A percentile compares a stretch with the other conserved stretches of the same genome.
These are phyloP conservation scores for Diaperis boleti DNA, from an alignment of 2,888 invertebrate species.

Conservation along the genomic window DNA sequence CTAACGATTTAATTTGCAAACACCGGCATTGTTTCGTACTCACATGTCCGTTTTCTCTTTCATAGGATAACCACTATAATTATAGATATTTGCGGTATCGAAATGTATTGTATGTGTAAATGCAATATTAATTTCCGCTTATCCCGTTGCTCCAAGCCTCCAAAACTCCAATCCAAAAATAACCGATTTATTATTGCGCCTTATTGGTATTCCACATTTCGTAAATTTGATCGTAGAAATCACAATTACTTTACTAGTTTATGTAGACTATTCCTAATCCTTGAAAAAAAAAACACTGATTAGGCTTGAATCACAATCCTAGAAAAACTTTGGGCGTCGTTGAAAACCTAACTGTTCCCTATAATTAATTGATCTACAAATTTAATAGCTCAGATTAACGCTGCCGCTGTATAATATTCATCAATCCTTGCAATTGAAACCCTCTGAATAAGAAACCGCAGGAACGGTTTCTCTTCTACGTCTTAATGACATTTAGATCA, in stretches of 20 bases:
- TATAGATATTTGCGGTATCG: slow-evolving; percentile 30
- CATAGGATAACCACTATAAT: slow-evolving; percentile 31
- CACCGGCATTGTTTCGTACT: slow-evolving; percentile 38
- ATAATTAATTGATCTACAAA: slow-evolving; percentile 36
- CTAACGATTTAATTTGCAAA: slow-evolving; percentile 43
- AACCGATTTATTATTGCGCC: slow-evolving; percentile 18
- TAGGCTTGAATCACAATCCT: too few relatives aligned
- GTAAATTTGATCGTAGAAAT: slow-evolving; percentile 28
- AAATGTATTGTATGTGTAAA: slow-evolving; percentile 25
- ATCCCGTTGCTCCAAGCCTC: neutral
- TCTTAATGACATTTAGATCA: slow-evolving; percentile 23
- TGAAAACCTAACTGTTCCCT: slow-evolving; percentile 26
- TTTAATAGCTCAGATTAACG: slow-evolving; percentile 35
- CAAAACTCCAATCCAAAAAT: slow-evolving; percentile 29
- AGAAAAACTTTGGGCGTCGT: slow-evolving; percentile 20
- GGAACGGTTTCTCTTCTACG: slow-evolving; percentile 11
- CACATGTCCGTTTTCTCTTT: slow-evolving; percentile 37
- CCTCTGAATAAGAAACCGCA: slow-evolving; percentile 22
- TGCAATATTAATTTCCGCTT: slow-evolving; percentile 21
- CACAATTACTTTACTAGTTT: slow-evolving; percentile 19
- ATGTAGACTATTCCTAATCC: too few relatives aligned
- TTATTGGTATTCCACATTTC: slow-evolving; percentile 22
- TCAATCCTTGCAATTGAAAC: slow-evolving; percentile 33
- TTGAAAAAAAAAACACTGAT: too few relatives aligned
- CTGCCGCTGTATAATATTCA: slow-evolving; percentile 36